phyloP scores from a whole-genome alignment of 2,797 vertebrate species.

The Streptopelia turtur region DNA sequence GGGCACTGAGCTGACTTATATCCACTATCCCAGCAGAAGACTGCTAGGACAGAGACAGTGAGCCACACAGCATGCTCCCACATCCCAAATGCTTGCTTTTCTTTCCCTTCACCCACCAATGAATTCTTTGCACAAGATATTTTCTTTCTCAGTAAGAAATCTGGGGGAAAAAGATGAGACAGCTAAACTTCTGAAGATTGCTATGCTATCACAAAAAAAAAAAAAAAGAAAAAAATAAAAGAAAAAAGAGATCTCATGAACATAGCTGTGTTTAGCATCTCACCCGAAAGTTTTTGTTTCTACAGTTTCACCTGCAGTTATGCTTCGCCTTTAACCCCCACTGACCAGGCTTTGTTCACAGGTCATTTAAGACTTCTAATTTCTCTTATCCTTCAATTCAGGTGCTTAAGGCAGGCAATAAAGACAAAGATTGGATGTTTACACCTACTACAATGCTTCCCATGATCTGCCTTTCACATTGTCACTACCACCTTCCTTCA shows the following conservation, averaged over 20 bases:
- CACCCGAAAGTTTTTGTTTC: background rate
- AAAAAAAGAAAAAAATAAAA: background rate
- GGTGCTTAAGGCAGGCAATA: background rate
- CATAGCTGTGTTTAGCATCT: background rate
- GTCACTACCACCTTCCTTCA: background rate
- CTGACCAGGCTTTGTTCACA: background rate
- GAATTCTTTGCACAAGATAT: background rate
- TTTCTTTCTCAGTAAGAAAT: background rate
- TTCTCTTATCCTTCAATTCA: background rate
- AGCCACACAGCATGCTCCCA: background rate
- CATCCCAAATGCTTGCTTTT: accelerated
- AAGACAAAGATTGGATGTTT: background rate
- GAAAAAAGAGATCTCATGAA: background rate
- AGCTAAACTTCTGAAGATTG: background rate
- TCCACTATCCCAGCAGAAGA: background rate
- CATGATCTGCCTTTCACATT: background rate
- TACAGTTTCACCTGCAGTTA: background rate
- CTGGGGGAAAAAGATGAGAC: background rate
- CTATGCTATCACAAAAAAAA: background rate
- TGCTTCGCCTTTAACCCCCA: accelerated
- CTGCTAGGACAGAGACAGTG: background rate
- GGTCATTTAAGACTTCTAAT: background rate
- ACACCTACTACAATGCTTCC: background rate
- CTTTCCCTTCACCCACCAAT: background rate
- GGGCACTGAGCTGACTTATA: background rate